Percentiles rank a stretch among this genome's conserved stretches.
Evolutionary conservation across 2,797 vertebrate species (phyloP).

Genomic region (Pterois miles): DNA sequence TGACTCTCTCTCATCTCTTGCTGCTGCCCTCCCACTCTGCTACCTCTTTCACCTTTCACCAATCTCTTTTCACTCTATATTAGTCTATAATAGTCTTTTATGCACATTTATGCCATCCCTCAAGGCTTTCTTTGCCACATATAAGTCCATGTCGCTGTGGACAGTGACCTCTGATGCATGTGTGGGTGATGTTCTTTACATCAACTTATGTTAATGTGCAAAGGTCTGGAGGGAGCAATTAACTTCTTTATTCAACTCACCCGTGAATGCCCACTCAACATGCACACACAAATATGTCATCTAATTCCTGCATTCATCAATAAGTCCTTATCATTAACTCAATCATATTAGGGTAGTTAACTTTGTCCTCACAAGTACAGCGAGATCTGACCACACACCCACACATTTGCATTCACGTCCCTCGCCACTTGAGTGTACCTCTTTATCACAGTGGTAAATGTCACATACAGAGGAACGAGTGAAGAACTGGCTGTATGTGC

Average conservation of each 20-base stretch:
- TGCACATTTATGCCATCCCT: neutral
- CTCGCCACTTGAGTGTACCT: conserved; percentile 63
- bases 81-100: conserved; percentile 13
- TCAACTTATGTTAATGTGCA: neutral
- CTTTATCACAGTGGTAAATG: conserved; percentile 81
- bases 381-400: conserved; percentile 12
- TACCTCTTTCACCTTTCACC: conserved; percentile 6
- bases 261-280: neutral
- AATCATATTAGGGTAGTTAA: conserved; percentile 10
- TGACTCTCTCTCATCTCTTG: neutral
- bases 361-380: conserved; percentile 5
- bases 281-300: neutral
- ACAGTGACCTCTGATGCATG: neutral
- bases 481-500: conserved; percentile 18
- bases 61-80: neutral
- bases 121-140: neutral
- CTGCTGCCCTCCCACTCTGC: neutral
- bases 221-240: neutral
- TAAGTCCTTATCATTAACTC: conserved; percentile 13
- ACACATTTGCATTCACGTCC: conserved; percentile 55
- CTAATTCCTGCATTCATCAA: neutral
- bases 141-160: neutral
- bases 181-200: neutral
- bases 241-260: neutral
- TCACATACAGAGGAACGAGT: conserved; percentile 58